These are phyloP conservation scores for Drosophila paulistorum DNA, from an alignment of 1,140 invertebrate species.

Conservation along the genomic window DNA sequence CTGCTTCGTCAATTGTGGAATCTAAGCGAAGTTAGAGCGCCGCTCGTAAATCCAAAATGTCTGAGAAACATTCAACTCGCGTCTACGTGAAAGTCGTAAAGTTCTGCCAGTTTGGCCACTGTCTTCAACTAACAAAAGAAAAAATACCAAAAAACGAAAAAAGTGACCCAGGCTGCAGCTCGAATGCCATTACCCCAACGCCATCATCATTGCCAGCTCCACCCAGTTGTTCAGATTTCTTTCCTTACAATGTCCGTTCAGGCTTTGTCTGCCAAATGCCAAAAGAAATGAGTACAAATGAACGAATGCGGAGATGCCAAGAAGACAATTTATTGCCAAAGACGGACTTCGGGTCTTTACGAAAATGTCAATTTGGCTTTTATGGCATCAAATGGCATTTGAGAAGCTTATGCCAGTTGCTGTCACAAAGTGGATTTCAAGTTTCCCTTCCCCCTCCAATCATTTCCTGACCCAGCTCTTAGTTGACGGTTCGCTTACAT, in stretches of 20 bases:
- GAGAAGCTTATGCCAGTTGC: slow-evolving; percentile 69
- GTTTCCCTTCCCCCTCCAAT: slow-evolving; percentile 28
- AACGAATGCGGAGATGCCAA: slow-evolving; percentile 43
- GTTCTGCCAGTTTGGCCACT: slow-evolving; percentile 20
- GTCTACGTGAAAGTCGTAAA: slow-evolving; percentile 73
- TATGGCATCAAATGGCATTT: slow-evolving; percentile 73
- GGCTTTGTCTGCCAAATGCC: slow-evolving; percentile 51
- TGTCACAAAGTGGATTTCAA: slow-evolving; percentile 73
- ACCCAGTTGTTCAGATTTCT: slow-evolving; percentile 34
- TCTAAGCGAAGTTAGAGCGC: slow-evolving; percentile 71
- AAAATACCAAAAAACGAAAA: slow-evolving; percentile 1
- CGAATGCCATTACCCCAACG: background rate
- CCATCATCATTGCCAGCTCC: background rate
- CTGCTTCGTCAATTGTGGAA: slow-evolving; percentile 60
- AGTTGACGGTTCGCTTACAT: too few species aligned
- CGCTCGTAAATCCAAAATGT: slow-evolving; percentile 69
- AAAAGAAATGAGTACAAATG: slow-evolving; percentile 64
- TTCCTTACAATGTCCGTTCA: slow-evolving; percentile 64
- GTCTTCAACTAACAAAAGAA: slow-evolving; percentile 18
- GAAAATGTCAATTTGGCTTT: slow-evolving; percentile 79
- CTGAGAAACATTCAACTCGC: slow-evolving; percentile 20
- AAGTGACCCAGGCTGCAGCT: slow-evolving; percentile 23
- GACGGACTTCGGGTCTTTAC: slow-evolving; percentile 57
- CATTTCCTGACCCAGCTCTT: background rate
- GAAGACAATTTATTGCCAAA: slow-evolving; percentile 72